Evolutionary conservation across 2,113 vertebrate species (phyloP), one percentile per base, ranked within the genome.

Genomic region (Solea senegalensis): DNA sequence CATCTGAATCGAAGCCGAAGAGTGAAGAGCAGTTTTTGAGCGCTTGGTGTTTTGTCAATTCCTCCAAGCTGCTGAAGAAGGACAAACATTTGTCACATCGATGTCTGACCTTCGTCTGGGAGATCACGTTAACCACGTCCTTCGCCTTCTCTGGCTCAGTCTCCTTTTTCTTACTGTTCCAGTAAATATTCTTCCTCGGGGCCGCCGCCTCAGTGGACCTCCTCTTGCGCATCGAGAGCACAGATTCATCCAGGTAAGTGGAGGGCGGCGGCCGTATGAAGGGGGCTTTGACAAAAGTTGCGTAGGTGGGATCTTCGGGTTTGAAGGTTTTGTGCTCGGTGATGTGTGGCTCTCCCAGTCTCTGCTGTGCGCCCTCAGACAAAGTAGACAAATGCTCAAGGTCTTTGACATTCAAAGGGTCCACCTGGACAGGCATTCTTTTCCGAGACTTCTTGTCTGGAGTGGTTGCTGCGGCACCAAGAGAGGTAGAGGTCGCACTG

Each of bases 1-100:
- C 98, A 72, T 99, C 98, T 40, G 97, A 98, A 89, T 99, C 98
- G 52, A 99, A 98, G 90, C 96, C 97, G 90, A 99, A 99, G 73
- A 98, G 96, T 40, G 96, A 91, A 66, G 96, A 95, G 95, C 98
- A 99, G 81, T 96, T 98, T 90, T 98, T 97, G 63, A 96, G 95
- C 83, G 93, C 92, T 91, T 94, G 93, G 85, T 99, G 98, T 88
- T 92, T 93, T 90, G 96, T 88, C 76, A 99, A 91, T 81, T 97
- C 96, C 90, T 96, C 95, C 49, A 90, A 81, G 64, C 93, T 95
- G 93, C 91, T 93, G 91, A 97, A 98, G 86, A 95, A 96, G 60
- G 95, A 94, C 74, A 98, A 94, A 91, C 98, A 99, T 88, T 96
- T 97, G 72, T 94, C 93, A 87, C 98, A 99, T 91, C 96, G 95